These are phyloP conservation scores for Herpailurus yagouaroundi DNA, from an alignment of 2,113 vertebrate species.

Conservation along the genomic window DNA sequence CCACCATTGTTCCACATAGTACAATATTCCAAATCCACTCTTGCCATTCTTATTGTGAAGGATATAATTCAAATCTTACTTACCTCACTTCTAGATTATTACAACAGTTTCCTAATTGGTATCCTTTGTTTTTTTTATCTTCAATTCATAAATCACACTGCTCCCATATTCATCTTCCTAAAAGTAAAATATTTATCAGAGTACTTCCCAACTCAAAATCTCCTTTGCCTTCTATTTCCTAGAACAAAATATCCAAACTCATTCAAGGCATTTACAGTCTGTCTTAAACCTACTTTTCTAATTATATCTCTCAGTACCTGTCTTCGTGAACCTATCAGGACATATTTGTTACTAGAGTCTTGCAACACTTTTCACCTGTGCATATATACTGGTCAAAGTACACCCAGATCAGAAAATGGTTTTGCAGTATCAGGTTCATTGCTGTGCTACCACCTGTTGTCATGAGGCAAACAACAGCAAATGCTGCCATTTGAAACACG, in stretches of 20 bases:
- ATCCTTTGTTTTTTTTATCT: not conserved
- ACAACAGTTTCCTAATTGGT: not conserved
- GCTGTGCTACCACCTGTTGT: not conserved
- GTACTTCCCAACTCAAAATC: not conserved
- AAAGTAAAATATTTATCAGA: not conserved
- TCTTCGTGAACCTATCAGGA: not conserved
- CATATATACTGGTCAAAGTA: not conserved
- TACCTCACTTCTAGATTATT: not conserved
- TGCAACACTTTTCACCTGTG: not conserved
- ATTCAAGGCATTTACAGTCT: not conserved
- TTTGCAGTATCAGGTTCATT: not conserved
- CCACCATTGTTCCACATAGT: not conserved
- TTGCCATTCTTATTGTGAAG: not conserved
- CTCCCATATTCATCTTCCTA: not conserved
- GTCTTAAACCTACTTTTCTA: not conserved
- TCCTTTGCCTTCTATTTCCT: not conserved
- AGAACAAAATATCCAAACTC: not conserved
- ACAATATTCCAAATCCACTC: not conserved
- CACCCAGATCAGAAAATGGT: not conserved
- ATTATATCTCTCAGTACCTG: not conserved
- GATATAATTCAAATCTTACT: not conserved
- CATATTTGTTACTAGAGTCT: not conserved
- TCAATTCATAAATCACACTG: not conserved
- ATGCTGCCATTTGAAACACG: not conserved
- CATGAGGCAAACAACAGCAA: not conserved